Percentiles rank a stretch among this genome's conserved stretches.
These are phyloP conservation scores for Wiebesia pumilae DNA, from an alignment of 1,140 invertebrate genomes.

Conservation along the genomic window DNA sequence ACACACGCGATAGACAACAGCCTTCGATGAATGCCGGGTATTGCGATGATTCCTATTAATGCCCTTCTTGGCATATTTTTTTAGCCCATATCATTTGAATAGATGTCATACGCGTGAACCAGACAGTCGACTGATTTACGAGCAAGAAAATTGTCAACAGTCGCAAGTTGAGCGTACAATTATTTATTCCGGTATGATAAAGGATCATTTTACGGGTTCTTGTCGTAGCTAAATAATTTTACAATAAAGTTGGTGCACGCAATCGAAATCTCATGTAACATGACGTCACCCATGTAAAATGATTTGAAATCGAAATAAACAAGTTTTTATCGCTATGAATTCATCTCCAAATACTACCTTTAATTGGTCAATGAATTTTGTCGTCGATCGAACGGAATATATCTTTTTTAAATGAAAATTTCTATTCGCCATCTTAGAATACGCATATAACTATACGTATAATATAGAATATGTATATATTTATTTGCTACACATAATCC, in stretches of 20 bases:
- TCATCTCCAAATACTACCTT: background rate
- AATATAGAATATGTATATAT: too few species aligned
- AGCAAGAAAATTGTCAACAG: background rate
- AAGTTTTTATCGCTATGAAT: background rate
- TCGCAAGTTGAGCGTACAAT: background rate
- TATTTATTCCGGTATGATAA: slow-evolving; percentile 31
- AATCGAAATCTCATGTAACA: too few species aligned
- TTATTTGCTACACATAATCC: too few species aligned
- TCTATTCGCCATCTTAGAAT: too few species aligned
- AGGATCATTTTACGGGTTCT: background rate
- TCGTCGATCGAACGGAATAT: background rate
- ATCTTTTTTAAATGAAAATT: background rate
- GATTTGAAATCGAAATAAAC: background rate
- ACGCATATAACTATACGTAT: too few species aligned
- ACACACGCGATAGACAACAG: background rate
- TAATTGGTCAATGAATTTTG: background rate
- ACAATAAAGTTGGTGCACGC: too few species aligned
- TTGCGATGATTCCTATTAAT: slow-evolving; percentile 22
- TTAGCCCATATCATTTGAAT: slow-evolving; percentile 32
- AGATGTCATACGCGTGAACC: background rate
- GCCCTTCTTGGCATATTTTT: background rate
- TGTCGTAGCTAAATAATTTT: too few species aligned
- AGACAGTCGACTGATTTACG: slow-evolving; percentile 24
- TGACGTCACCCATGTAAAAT: background rate
- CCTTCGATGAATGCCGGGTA: slow-evolving; percentile 18